phyloP scores from a whole-genome alignment of 2,113 vertebrate species.

The Scopus umbretta region DNA sequence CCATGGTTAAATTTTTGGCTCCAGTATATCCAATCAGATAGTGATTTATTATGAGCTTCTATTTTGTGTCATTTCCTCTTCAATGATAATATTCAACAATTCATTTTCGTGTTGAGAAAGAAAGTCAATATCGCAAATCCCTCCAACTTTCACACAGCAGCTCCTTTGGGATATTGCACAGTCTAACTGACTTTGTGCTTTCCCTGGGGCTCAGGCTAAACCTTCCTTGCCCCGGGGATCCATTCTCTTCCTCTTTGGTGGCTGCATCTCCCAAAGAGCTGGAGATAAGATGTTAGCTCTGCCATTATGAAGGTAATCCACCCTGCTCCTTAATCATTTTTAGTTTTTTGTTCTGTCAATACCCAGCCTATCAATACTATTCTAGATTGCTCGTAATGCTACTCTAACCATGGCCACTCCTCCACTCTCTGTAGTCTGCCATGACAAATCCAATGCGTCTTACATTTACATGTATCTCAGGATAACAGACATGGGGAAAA shows the following conservation, averaged over 20 bases:
- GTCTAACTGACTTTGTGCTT: neutral
- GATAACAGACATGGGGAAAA: too few species aligned
- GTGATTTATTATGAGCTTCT: slow-evolving; percentile 21
- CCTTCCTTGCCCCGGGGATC: neutral
- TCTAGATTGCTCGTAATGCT: neutral
- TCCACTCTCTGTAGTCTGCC: neutral
- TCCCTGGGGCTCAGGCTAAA: neutral
- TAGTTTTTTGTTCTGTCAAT: neutral
- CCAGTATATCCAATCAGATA: slow-evolving; percentile 14
- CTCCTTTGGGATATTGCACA: neutral
- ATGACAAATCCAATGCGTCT: neutral
- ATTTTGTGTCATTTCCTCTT: slow-evolving; percentile 16
- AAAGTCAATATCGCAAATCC: slow-evolving; percentile 7
- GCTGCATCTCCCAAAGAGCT: neutral
- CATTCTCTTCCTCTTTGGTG: neutral
- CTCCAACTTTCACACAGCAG: neutral
- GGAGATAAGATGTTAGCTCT: neutral
- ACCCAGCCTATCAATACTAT: neutral
- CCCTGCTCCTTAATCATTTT: neutral
- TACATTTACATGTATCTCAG: neutral
- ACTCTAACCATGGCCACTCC: neutral
- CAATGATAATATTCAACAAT: slow-evolving; percentile 16
- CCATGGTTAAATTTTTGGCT: neutral
- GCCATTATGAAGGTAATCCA: neutral
- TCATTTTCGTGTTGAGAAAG: slow-evolving; percentile 25